Base-by-base conservation (phyloP, 2,888 invertebrate genomes). In the Ctena decussata region DNA sequence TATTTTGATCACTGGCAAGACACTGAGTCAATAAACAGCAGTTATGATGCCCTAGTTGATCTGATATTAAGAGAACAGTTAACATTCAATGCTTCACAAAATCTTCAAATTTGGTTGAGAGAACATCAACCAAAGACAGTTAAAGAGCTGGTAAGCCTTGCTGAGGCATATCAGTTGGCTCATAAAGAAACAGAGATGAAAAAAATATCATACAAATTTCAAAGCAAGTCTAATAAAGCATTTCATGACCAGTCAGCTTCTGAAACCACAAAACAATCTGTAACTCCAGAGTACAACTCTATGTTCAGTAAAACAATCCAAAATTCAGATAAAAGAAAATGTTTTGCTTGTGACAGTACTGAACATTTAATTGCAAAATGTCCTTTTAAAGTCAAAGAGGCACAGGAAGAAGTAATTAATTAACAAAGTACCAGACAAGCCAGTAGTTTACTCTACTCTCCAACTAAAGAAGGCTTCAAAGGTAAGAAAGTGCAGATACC, bases 361-460 rank as follows among this genome's bases (percentile, higher is more conserved):
- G 70, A 70, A 37, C 77, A 77, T 70, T 35, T 70, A 49, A 49
- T 77, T 35, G 69, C 65, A 41, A 46, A 65, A 37, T 69, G 70
- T 32, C 77, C 77, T 21, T 70, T 37, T 32, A 77, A 71, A 49
- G 35, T 60, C 32, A 57, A 35, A n/a, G 57, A 39, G 11, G 6
- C 49, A 1, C 72, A 46, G 12, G 30, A 72, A 41, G 46, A 72
- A 27, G 18, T 11, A 11, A 18, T 18, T 41, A 2, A 2, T 72
- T 44, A 41, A 41, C 44, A 46, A 72, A 24, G 24, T 37, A 21
- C 15, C 6, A 30, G n/a, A 6, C 41, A 72, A 30, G 72, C 41
- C 8, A 72, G 41, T 24, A 72, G 18, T 30, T n/a, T 44, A 15
- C n/a, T 72, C 1, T 44, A 44, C 15, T 72, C 72, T 21, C 72